phyloP scores from a whole-genome alignment of 2,888 invertebrate species.

The Noctua comes region DNA sequence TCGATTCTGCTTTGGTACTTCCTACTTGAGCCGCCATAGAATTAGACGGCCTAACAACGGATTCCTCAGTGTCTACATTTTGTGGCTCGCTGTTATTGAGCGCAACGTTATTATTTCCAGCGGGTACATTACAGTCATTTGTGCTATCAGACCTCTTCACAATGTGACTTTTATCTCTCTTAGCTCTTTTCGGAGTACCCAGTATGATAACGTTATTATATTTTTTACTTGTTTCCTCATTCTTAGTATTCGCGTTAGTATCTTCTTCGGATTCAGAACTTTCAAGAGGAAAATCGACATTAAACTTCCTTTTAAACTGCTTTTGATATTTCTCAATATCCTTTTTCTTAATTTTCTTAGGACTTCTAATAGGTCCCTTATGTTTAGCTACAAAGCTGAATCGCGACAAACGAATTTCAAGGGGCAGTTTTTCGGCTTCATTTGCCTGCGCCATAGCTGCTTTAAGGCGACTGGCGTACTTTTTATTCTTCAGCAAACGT shows the following conservation, averaged over 20 bases:
- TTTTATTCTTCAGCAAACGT: conserved; percentile 66
- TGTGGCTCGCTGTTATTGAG: conserved; percentile 17
- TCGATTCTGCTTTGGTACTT: conserved; percentile 67
- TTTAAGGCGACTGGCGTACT: conserved; percentile 77
- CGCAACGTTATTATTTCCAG: conserved; percentile 11
- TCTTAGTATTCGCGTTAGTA: conserved; percentile 30
- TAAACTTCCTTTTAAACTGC: conserved; percentile 77
- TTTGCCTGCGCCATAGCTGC: conserved; percentile 82
- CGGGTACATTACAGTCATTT: conserved; percentile 10
- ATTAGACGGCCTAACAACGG: conserved; percentile 58
- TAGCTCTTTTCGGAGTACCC: conserved; percentile 71
- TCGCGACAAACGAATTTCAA: conserved; percentile 79
- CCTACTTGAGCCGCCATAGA: conserved; percentile 78
- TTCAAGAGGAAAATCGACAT: conserved; percentile 78
- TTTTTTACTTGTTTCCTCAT: conserved; percentile 43
- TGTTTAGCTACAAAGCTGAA: conserved; percentile 87
- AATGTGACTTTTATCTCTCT: conserved; percentile 17
- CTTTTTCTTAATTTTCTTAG: conserved; percentile 77
- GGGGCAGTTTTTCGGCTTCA: conserved; percentile 79
- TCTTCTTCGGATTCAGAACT: conserved; percentile 74
- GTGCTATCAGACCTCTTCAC: background rate
- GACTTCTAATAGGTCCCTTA: conserved; percentile 80
- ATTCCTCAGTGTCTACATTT: conserved; percentile 35
- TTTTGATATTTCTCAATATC: conserved; percentile 75
- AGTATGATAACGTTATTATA: conserved; percentile 71